Conservation (phyloP, 1,140 invertebrate species). For the Trichomalopsis sarcophagae region DNA sequence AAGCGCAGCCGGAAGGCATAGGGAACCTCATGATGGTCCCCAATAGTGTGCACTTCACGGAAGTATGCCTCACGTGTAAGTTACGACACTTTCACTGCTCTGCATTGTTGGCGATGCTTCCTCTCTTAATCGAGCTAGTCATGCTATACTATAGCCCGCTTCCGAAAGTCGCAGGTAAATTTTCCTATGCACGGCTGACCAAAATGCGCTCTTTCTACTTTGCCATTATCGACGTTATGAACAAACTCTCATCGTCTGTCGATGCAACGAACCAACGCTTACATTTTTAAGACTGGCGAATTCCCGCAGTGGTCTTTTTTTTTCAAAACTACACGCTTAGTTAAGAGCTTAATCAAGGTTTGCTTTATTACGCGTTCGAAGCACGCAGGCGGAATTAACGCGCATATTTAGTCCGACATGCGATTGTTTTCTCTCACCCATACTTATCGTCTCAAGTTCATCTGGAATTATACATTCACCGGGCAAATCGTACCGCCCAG, state of each 20-base stretch:
- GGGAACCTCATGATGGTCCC: conserved; percentile 89
- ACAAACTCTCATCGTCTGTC: too few species aligned
- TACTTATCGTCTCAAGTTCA: not conserved
- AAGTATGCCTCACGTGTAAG: conserved; percentile 92
- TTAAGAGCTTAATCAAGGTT: not conserved
- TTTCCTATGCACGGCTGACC: not conserved
- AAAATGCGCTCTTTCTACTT: not conserved
- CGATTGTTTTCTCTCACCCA: not conserved
- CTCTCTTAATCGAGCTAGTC: too few species aligned
- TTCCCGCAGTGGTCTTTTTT: too few species aligned
- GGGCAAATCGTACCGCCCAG: too few species aligned
- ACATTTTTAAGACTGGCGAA: too few species aligned
- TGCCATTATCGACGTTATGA: not conserved
- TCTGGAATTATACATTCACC: not conserved
- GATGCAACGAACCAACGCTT: too few species aligned
- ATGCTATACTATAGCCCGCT: too few species aligned
- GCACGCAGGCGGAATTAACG: not conserved
- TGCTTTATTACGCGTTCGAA: not conserved
- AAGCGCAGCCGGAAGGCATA: conserved; percentile 88
- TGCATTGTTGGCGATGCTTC: too few species aligned
- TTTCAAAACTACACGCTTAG: not conserved
- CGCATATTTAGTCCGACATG: not conserved
- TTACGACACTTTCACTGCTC: conserved; percentile 65
- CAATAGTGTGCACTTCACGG: conserved; percentile 91
- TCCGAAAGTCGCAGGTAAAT: too few species aligned